phyloP scores from a whole-genome alignment of 2,888 invertebrate species.

The Neoitamus cyanurus region DNA sequence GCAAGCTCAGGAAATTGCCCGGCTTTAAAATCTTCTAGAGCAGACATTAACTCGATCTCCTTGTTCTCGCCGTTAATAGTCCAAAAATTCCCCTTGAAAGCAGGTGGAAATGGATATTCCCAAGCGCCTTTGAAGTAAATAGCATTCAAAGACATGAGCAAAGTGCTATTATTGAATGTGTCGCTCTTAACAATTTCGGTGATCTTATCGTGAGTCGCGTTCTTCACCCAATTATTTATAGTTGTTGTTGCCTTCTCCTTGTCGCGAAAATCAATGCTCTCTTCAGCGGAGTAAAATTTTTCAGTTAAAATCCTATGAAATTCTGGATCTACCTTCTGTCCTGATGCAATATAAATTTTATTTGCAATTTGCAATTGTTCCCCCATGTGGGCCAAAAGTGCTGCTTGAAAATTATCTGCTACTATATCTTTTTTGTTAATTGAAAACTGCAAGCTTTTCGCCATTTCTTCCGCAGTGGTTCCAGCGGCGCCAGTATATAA shows the following conservation, averaged over 20 bases:
- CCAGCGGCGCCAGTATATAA: constrained; percentile 79
- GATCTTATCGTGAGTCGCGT: constrained; percentile 72
- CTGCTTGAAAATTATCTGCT: constrained; percentile 56
- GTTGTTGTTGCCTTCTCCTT: constrained; percentile 73
- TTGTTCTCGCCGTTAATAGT: constrained; percentile 65
- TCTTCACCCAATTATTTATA: constrained; percentile 82
- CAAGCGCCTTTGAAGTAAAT: constrained; percentile 88
- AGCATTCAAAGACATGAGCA: constrained; percentile 83
- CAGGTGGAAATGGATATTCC: constrained; percentile 73
- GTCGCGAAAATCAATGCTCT: constrained; percentile 73
- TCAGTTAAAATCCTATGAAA: constrained; percentile 67
- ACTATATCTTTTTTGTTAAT: constrained; percentile 33
- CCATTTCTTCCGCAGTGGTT: constrained; percentile 71
- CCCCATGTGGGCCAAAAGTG: constrained; percentile 58
- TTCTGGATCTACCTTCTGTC: constrained; percentile 66
- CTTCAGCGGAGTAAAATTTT: constrained; percentile 74
- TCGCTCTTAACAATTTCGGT: constrained; percentile 75
- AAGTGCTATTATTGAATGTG: constrained; percentile 68
- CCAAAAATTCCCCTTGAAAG: constrained; percentile 70
- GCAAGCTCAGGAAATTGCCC: constrained; percentile 65
- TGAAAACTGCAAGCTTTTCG: background rate
- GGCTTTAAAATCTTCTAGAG: constrained; percentile 67
- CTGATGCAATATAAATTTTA: constrained; percentile 75
- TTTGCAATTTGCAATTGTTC: constrained; percentile 73
- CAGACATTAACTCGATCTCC: constrained; percentile 75